phyloP scores from a whole-genome alignment of 2,888 invertebrate species.

The Fissipunctia ypsillon region DNA sequence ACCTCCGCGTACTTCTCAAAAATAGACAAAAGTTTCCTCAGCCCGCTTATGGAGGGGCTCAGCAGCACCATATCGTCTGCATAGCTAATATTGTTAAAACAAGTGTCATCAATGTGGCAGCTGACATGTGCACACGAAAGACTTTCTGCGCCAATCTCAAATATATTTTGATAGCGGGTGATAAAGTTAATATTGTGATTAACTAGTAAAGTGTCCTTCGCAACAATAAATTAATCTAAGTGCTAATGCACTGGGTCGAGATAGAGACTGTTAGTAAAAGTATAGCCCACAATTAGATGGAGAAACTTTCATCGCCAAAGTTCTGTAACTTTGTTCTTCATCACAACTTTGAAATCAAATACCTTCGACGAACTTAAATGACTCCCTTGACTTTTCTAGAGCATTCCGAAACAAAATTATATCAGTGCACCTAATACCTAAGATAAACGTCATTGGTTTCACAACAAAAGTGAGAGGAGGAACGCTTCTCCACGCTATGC shows the following conservation, averaged over 20 bases:
- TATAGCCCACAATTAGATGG: not conserved
- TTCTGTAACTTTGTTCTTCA: not conserved
- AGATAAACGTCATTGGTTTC: slow-evolving; percentile 71
- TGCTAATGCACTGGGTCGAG: not conserved
- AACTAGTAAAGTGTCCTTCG: not conserved
- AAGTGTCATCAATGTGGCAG: too few species aligned
- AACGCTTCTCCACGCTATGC: slow-evolving; percentile 72
- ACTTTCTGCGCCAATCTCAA: not conserved
- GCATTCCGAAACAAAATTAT: slow-evolving; percentile 30
- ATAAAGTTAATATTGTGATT: not conserved
- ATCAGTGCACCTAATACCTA: slow-evolving; percentile 50
- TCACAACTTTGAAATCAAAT: not conserved
- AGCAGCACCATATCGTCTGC: too few species aligned
- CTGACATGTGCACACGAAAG: too few species aligned
- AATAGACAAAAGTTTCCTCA: too few species aligned
- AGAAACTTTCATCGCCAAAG: not conserved
- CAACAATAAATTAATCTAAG: not conserved
- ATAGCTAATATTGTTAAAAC: too few species aligned
- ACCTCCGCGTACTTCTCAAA: too few species aligned
- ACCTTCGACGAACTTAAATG: not conserved
- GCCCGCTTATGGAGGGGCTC: too few species aligned
- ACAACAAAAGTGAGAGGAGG: slow-evolving; percentile 82
- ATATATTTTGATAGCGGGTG: not conserved
- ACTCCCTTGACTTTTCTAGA: slow-evolving; percentile 43
- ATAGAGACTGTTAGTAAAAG: not conserved